phyloP scores from a whole-genome alignment of 2,888 invertebrate species.

The Halocaridina rubra region DNA sequence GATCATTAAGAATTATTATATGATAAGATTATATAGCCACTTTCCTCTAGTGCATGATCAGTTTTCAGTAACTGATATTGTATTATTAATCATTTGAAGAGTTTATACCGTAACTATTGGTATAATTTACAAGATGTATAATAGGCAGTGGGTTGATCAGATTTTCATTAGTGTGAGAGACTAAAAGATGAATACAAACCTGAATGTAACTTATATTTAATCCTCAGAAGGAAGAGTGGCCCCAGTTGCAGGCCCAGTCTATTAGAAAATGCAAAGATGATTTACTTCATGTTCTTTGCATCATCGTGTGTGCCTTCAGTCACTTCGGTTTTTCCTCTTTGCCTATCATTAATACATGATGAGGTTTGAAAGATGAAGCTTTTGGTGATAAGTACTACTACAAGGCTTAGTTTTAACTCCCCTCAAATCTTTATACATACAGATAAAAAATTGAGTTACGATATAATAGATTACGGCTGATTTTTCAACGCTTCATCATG shows the following conservation, averaged over 20 bases:
- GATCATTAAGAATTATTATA: constrained; percentile 41
- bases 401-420: constrained; percentile 27
- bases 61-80: constrained; percentile 38
- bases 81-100: constrained; percentile 36
- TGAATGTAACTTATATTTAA: constrained; percentile 5
- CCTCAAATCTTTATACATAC: background rate
- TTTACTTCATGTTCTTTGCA: constrained; percentile 48
- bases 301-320: constrained; percentile 58
- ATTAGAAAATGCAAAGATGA: constrained; percentile 49
- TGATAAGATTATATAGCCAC: constrained; percentile 26
- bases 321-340: constrained; percentile 54
- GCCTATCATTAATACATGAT: constrained; percentile 47
- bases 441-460: constrained; percentile 9
- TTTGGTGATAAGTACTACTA: constrained; percentile 40
- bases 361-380: constrained; percentile 45
- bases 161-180: constrained; percentile 6
- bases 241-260: constrained; percentile 51
- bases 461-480: constrained; percentile 13
- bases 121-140: constrained; percentile 17
- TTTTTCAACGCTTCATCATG: constrained; percentile 28
- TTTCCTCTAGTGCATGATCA: constrained; percentile 49
- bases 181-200: background rate
- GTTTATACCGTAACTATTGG: constrained; percentile 37
- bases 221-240: constrained; percentile 21
- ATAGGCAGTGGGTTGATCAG: background rate